Conservation (phyloP, 2,888 invertebrate species). For the Pristionchus maxplancki region DNA sequence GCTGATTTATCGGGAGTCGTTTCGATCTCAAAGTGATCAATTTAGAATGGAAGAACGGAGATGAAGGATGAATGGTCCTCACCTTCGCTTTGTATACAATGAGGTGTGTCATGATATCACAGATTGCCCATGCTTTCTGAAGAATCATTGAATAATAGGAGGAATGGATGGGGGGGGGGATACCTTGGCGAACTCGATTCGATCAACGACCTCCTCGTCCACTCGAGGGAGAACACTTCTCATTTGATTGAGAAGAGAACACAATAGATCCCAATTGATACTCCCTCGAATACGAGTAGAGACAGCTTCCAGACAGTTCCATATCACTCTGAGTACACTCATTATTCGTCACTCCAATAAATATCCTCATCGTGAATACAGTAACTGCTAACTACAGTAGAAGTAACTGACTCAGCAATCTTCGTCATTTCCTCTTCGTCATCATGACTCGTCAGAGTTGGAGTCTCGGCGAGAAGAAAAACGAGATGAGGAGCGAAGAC, state of each 20-base stretch:
- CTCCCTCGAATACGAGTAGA: not conserved
- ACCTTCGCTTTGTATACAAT: constrained; percentile 32
- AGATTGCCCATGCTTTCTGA: constrained; percentile 64
- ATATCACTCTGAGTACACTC: not conserved
- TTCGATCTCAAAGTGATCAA: not conserved
- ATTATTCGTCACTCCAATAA: not conserved
- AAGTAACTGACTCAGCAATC: not conserved
- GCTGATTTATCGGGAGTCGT: not conserved
- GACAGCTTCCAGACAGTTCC: not conserved
- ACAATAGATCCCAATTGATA: not conserved
- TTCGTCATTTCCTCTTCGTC: constrained; percentile 36
- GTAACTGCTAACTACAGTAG: no score
- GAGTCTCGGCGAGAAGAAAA: not conserved
- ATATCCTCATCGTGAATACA: not conserved
- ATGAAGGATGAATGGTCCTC: not conserved
- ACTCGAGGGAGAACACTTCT: not conserved
- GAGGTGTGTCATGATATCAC: constrained; percentile 51
- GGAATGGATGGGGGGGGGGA: no score
- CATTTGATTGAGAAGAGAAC: constrained; percentile 12
- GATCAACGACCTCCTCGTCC: not conserved
- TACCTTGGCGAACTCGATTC: not conserved
- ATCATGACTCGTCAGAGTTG: not conserved
- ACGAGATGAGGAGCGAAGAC: constrained; percentile 6
- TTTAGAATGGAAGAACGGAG: not conserved
- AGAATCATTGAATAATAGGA: not conserved